A percentile compares a stretch with the other conserved stretches of the same genome.
Evolutionary conservation across 2,888 invertebrate genomes (phyloP).

Genomic region (Amiota minor): DNA sequence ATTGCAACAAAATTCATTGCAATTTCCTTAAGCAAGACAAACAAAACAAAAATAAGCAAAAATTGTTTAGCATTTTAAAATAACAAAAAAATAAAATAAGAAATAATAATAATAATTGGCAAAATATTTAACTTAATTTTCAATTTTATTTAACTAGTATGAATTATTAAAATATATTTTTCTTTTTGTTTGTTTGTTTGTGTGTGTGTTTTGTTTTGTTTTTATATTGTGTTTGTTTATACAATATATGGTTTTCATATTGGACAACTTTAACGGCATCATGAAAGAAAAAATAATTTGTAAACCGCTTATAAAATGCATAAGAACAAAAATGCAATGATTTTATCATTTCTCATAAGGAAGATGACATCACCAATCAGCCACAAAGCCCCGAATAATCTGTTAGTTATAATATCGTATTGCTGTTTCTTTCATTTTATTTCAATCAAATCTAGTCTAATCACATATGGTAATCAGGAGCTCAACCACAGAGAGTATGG

Average conservation of each 20-base stretch:
- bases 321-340: conserved; percentile 13
- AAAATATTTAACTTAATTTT: neutral
- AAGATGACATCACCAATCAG: neutral
- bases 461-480: too few relatives aligned
- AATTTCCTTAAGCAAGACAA: neutral
- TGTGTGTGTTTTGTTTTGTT: neutral
- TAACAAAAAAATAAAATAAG: too few relatives aligned
- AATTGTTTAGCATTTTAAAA: too few relatives aligned
- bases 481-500: too few relatives aligned
- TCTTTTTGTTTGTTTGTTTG: neutral
- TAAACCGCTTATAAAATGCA: neutral
- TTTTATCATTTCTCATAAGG: neutral
- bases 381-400: neutral
- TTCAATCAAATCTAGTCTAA: too few relatives aligned
- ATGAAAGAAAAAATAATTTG: too few relatives aligned
- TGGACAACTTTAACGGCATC: neutral
- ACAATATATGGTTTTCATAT: too few relatives aligned
- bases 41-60: conserved; percentile 42
- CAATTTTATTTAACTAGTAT: neutral
- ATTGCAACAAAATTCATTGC: conserved; percentile 1
- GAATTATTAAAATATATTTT: neutral
- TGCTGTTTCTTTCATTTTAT: neutral
- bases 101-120: conserved; percentile 27
- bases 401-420: neutral
- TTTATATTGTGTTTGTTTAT: too few relatives aligned